phyloP scores from a whole-genome alignment of 2,113 vertebrate species.

The Heterotis niloticus region DNA sequence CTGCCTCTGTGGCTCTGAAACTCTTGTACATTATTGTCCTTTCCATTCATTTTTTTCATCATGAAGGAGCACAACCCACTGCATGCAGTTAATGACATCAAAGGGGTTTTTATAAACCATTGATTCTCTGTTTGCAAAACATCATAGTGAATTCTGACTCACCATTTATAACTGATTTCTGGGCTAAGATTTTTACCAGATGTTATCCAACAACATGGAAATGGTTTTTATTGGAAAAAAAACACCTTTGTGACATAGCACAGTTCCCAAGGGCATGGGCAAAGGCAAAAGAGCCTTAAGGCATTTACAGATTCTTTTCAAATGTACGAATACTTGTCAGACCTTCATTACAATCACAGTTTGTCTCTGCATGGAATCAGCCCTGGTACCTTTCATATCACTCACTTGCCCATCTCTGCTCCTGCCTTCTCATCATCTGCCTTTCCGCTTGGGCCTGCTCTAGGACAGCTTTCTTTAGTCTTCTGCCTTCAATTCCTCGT shows the following conservation, averaged over 20 bases:
- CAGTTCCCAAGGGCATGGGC: no score
- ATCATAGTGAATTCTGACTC: background rate
- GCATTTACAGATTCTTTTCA: no score
- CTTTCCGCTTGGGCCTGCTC: no score
- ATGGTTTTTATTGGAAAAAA: slow-evolving; percentile 7
- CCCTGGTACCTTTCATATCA: background rate
- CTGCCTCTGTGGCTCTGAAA: background rate
- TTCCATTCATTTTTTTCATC: background rate
- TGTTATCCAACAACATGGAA: background rate
- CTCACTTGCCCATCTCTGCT: background rate
- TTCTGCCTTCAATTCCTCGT: no score
- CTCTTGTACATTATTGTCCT: no score
- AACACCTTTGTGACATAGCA: background rate
- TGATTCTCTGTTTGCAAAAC: background rate
- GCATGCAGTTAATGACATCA: background rate
- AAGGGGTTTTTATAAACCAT: background rate
- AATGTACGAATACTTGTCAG: background rate
- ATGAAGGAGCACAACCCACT: background rate
- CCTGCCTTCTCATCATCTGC: no score
- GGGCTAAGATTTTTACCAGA: background rate
- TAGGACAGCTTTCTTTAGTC: no score
- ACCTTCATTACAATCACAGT: background rate
- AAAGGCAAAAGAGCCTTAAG: no score
- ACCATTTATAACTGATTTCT: background rate
- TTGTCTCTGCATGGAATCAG: background rate